Evolutionary conservation across 2,797 vertebrate species (phyloP).

Genomic region (Taenioides sp.): DNA sequence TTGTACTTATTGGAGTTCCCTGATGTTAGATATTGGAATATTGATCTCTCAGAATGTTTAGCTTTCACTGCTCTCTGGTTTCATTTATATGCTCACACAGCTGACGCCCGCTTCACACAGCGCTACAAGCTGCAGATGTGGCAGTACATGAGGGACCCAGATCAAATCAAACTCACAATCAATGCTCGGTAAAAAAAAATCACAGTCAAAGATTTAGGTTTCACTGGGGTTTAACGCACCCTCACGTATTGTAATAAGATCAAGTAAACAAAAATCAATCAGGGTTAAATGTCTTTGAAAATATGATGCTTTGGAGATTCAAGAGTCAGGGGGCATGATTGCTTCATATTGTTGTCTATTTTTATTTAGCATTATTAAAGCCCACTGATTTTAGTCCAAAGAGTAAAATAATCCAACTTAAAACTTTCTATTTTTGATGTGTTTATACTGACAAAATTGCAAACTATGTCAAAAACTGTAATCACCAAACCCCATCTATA

Average conservation of each 20-base stretch:
- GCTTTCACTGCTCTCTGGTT: constrained; percentile 81
- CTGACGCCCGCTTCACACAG: constrained; percentile 72
- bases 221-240: constrained; percentile 52
- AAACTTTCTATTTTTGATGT: no score
- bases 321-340: neutral
- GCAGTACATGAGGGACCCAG: constrained; percentile 71
- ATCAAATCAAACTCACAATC: constrained; percentile 74
- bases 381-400: neutral
- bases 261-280: constrained; percentile 41
- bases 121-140: constrained; percentile 76
- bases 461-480: no score
- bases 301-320: constrained; percentile 1
- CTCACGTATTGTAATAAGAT: constrained; percentile 38
- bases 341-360: neutral
- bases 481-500: no score
- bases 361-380: neutral
- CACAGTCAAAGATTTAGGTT: constrained; percentile 56
- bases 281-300: constrained; percentile 33
- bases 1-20: constrained; percentile 84
- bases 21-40: constrained; percentile 83
- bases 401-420: no score
- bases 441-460: no score
- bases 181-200: constrained; percentile 42
- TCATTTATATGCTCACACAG: constrained; percentile 81
- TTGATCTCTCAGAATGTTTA: constrained; percentile 78